Base-by-base conservation (phyloP, 1,140 invertebrate species). In the Drosophila lacteicornis region DNA sequence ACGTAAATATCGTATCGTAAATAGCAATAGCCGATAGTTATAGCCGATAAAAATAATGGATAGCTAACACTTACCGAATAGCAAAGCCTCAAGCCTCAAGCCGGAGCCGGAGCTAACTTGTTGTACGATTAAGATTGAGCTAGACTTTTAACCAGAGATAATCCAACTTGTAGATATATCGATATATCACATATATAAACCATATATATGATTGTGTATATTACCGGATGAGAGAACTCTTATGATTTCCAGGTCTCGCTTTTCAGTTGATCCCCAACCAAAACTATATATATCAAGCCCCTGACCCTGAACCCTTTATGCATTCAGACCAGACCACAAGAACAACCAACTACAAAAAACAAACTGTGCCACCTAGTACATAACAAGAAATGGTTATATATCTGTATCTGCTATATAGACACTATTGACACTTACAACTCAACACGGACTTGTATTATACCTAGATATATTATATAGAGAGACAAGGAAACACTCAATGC, bases 311-410 rank as follows among this genome's bases (percentile, higher is more conserved):
- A 12, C n/a, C 55, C 49, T 27, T 60, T 25, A 67, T 12, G 25
- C 47, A 79, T 79, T 67, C 80, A 74, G 74, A 80, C 70, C 78
- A 83, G 73, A 79, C 67, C 67, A 77, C 60, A 62, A 62, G 58
- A 66, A 79, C 50, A 70, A 63, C 46, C 49, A 77, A 85, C 60
- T 63, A 81, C 49, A 85, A 87, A 65, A 78, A 82, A 79, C 68
- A 71, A 90, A 91, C 86, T 90, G 85, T 90, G 85, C 85, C 85
- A 90, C 85, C 85, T 90, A 90, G 85, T 90, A 90, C 85, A 90
- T 90, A 90, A 90, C 85, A 88, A 87, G 53, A 88, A 84, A 88
- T 75, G 79, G 84, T 87, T 87, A 87, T 87, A 87, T 87, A 87
- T 87, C 82, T 75, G 75, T 80, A 74, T 80, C 78, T 82, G 84